Percentiles rank a stretch among this genome's conserved stretches.
Evolutionary conservation across 2,888 invertebrate genomes (phyloP).

Genomic region (Lepidonotus clava): DNA sequence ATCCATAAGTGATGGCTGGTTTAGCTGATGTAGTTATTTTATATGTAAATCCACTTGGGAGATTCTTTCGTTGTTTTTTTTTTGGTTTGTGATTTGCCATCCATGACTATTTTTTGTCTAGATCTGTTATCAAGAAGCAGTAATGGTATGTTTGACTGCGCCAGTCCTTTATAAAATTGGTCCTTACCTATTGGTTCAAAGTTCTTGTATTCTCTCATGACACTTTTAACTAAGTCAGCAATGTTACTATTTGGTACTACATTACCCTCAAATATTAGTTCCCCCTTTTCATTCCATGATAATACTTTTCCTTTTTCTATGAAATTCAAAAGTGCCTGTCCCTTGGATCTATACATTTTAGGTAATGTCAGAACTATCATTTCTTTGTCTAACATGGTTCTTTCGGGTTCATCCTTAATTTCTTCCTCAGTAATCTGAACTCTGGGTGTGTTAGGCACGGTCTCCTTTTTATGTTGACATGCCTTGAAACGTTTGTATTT

Average conservation of each 20-base stretch:
- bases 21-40: neutral
- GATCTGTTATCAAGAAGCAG: neutral
- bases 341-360: constrained; percentile 1
- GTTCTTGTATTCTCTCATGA: constrained; percentile 17
- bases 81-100: neutral
- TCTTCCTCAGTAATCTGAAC: neutral
- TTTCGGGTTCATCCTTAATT: neutral
- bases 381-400: neutral
- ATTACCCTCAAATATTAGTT: neutral
- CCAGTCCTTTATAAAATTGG: neutral
- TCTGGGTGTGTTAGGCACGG: neutral
- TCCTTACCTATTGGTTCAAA: neutral
- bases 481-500: neutral
- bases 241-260: neutral
- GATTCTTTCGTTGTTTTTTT: neutral
- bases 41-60: constrained; percentile 9
- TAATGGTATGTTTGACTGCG: neutral
- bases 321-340: constrained; percentile 3
- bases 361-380: neutral
- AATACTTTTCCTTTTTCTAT: neutral
- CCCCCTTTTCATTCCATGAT: constrained; percentile 12
- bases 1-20: neutral
- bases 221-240: neutral
- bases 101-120: neutral
- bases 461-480: neutral